Conservation (phyloP, 2,888 invertebrate genomes). For the Cheilosia scutellata region DNA sequence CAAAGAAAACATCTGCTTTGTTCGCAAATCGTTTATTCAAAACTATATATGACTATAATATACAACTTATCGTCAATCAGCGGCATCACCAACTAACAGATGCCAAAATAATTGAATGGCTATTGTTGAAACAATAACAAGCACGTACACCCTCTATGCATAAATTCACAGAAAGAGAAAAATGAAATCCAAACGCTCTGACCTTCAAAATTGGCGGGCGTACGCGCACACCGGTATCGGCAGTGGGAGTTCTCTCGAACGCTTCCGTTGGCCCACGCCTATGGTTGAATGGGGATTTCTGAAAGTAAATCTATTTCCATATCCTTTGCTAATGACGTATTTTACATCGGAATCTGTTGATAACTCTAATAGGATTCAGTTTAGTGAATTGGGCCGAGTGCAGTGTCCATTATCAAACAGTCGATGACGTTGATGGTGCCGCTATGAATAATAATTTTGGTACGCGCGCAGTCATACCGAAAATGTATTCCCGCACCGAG, state of each 20-base stretch:
- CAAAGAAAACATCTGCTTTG: too few species aligned
- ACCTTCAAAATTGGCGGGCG: slow-evolving; percentile 54
- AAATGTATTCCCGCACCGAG: not conserved
- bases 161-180: not conserved
- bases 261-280: slow-evolving; percentile 18
- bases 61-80: slow-evolving; percentile 22
- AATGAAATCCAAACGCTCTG: slow-evolving; percentile 11
- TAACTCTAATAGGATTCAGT: slow-evolving; percentile 9
- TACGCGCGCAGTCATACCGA: not conserved
- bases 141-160: not conserved
- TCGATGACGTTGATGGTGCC: not conserved
- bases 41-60: not conserved
- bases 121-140: slow-evolving; percentile 35
- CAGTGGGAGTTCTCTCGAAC: slow-evolving; percentile 2
- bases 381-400: not conserved
- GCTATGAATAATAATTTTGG: slow-evolving; percentile 12
- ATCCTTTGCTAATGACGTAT: slow-evolving; percentile 28
- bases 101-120: slow-evolving; percentile 43
- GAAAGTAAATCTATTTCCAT: slow-evolving; percentile 54
- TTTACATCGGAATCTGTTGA: not conserved
- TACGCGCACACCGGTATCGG: slow-evolving; percentile 23
- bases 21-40: not conserved
- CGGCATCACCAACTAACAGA: slow-evolving; percentile 33
- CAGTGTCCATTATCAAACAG: slow-evolving; percentile 7
- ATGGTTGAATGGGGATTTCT: not conserved